These are phyloP conservation scores for Tethea ocularis DNA, from an alignment of 2,888 invertebrate genomes.

Conservation along the genomic window DNA sequence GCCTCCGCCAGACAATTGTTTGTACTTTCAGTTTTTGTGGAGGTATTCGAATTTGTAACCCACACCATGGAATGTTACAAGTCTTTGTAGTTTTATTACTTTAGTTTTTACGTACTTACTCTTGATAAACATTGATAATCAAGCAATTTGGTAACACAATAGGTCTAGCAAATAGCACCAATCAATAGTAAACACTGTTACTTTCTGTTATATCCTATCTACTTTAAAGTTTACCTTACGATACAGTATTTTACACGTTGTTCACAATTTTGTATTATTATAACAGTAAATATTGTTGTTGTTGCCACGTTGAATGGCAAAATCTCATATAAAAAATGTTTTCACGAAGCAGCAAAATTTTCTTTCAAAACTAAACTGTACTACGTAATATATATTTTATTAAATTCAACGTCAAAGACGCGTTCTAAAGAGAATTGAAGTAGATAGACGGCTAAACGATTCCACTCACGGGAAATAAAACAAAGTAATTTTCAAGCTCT, in stretches of 20 bases:
- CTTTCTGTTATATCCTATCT: no score
- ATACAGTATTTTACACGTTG: no score
- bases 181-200: no score
- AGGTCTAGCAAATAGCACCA: no score
- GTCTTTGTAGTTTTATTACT: neutral
- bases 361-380: neutral
- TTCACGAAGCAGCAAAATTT: neutral
- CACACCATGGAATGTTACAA: neutral
- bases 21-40: conserved; percentile 2
- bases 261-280: no score
- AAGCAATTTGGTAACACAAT: no score
- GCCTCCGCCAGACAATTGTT: neutral
- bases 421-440: neutral
- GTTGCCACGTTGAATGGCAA: no score
- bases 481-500: neutral
- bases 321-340: neutral
- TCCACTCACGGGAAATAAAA: neutral
- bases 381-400: neutral
- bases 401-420: neutral
- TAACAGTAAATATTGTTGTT: no score
- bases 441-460: neutral
- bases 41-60: neutral
- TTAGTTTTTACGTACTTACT: neutral
- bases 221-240: no score
- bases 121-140: no score